Evolutionary conservation across 1,140 invertebrate genomes (phyloP).

Genomic region (Drosophila setifemur): DNA sequence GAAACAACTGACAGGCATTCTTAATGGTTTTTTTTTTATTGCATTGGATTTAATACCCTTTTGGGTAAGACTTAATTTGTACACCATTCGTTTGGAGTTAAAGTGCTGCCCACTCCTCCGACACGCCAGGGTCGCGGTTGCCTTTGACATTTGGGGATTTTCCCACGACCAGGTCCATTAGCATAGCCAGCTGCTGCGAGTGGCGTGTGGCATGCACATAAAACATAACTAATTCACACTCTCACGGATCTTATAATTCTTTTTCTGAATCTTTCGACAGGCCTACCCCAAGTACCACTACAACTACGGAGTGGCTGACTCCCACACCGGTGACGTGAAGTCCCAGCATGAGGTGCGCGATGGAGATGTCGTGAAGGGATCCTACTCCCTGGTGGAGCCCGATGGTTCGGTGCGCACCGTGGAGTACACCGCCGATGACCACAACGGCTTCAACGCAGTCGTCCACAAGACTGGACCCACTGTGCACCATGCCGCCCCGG

Average conservation of each 20-base stretch:
- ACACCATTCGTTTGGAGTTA: too few relatives aligned
- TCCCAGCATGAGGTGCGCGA: constrained; percentile 86
- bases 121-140: constrained; percentile 39
- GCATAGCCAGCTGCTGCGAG: constrained; percentile 19
- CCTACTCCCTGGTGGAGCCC: constrained; percentile 85
- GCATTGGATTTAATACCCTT: background rate
- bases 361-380: constrained; percentile 85
- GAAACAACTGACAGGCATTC: background rate
- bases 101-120: background rate
- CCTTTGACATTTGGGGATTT: constrained; percentile 60
- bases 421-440: constrained; percentile 88
- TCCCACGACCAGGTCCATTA: constrained; percentile 54
- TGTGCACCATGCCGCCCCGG: constrained; percentile 64
- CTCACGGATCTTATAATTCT: constrained; percentile 4
- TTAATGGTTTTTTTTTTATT: background rate
- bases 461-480: constrained; percentile 83
- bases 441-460: constrained; percentile 85
- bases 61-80: too few relatives aligned
- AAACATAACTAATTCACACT: constrained; percentile 33
- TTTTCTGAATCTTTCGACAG: constrained; percentile 46
- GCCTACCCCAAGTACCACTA: constrained; percentile 84
- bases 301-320: constrained; percentile 84
- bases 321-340: constrained; percentile 86
- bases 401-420: constrained; percentile 85
- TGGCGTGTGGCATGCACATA: constrained; percentile 64